Base-by-base conservation (phyloP, 2,888 invertebrate species). In the Coelopa pilipes region DNA sequence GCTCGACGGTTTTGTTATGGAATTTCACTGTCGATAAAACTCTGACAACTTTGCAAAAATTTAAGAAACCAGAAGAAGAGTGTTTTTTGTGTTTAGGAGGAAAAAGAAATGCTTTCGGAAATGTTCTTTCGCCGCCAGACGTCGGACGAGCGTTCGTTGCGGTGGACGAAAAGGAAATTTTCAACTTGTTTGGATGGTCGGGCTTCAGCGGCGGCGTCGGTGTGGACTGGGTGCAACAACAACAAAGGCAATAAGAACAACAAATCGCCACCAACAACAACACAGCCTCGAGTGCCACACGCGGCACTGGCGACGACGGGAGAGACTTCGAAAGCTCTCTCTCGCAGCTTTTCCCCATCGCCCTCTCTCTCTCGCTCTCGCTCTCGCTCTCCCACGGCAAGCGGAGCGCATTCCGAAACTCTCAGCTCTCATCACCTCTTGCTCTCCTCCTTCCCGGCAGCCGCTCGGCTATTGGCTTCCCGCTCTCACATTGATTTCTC, bases 351-450 rank as follows among this genome's bases (percentile, higher is more conserved):
- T 59, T 59, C 12, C 11, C 13, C 7, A 34, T n/a, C n/a, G n/a
- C n/a, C 34, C 34, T 34, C 34, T 34, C 34, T 34, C 34, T 34
- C 2, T 34, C 34, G 2, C 7, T 34, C 34, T 34, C 34, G 7
- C 4, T 7, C 7, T 34, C 2, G 7, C 7, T 34, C 34, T 4
- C 2, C 2, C 34, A 7, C 7, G 34, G 2, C 34, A 4, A 4
- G 34, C 34, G 34, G 7, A 4, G 34, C 34, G 4, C 55, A 57
- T 34, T 73, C 71, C 49, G 65, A 72, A 21, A 34, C 74, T 71
- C 65, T 59, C 72, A 74, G 67, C 74, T 72, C 72, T 71, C 69
- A 68, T 17, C 34, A 59, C 62, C 62, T 17, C 55, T 71, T 69
- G 50, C 47, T 59, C 57, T 12, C 21, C 11, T 59, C 4, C 34